Evolutionary conservation across 2,113 vertebrate genomes (phyloP).

Genomic region (Ptyas mucosa): DNA sequence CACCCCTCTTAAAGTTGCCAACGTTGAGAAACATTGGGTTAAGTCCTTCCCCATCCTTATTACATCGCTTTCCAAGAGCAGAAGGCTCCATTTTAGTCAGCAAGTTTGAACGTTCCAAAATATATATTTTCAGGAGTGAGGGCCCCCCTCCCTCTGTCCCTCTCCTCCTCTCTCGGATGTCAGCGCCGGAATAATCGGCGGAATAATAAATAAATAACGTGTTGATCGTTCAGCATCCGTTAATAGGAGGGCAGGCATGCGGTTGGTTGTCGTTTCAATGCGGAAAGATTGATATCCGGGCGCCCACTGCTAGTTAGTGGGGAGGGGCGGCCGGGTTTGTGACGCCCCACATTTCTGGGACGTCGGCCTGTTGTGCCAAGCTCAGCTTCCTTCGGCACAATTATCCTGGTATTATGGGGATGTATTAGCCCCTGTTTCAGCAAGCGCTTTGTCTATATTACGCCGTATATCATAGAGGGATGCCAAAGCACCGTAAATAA

Average conservation of each 20-base stretch:
- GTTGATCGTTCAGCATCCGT: constrained; percentile 55
- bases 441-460: constrained; percentile 49
- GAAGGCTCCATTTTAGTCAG: background rate
- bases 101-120: constrained; percentile 54
- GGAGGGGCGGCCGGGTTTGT: constrained; percentile 32
- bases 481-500: constrained; percentile 54
- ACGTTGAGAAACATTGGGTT: background rate
- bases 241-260: constrained; percentile 46
- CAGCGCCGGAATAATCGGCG: constrained; percentile 52
- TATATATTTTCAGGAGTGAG: constrained; percentile 49
- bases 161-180: constrained; percentile 51
- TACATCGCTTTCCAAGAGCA: background rate
- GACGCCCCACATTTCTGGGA: constrained; percentile 34
- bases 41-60: background rate
- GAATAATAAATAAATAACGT: constrained; percentile 61
- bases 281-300: constrained; percentile 14
- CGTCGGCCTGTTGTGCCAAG: constrained; percentile 33
- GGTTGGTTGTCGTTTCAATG: constrained; percentile 3
- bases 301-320: constrained; percentile 39
- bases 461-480: constrained; percentile 35
- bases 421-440: constrained; percentile 44
- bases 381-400: constrained; percentile 50
- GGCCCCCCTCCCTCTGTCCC: too few species aligned
- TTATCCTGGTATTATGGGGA: constrained; percentile 49
- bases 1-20: background rate